Evolutionary conservation across 2,113 vertebrate species (phyloP), one percentile per base, ranked within the genome.

Genomic region (Baryphthengus martii): DNA sequence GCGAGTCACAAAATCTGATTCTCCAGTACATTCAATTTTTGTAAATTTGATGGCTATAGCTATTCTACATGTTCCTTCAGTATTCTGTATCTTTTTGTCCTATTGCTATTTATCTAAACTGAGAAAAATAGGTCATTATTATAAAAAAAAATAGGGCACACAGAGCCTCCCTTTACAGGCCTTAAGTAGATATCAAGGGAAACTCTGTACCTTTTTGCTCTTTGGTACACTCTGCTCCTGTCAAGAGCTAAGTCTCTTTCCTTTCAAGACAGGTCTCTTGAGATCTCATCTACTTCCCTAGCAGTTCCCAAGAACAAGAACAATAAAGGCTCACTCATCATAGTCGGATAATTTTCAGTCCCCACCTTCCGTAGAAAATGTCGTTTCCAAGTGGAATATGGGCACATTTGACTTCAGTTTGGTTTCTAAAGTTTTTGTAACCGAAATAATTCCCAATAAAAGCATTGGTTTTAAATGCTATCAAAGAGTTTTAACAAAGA

Each of bases 271-370:
- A 93, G 31, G 44, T 90, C 90, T 95, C 89, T 72, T 90, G 93
- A 90, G 82, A 91, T 81, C 85, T 89, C 58, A 73, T 55, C 81
- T 89, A n/a, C 96, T 95, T 95, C 85, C 90, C 47, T 81, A 40
- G n/a, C 25, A 86, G 56, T 84, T 93, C 73, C 42, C 59, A 81
- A 85, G 79, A 85, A 56, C 49, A 58, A 58, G 49, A 70, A 76
- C 67, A 89, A 79, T 70, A 82, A 91, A 83, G 59, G 18, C 37
- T 94, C 10, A 6, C 37, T 88, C 75, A 90, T 76, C 50, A 21
- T 8, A 47, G 59, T 13, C 50, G 80, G 59, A 29, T 45, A 26
- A 75, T 89, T 94, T 88, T 73, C 35, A 78, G 3, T 75, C 65
- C 31, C 23, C 58, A 61, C 33, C 31, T 74, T 71, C 47, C 47